Percentiles rank a stretch among this genome's conserved stretches.
These are phyloP conservation scores for Nylanderia fulva DNA, from an alignment of 1,140 invertebrate species.

Conservation along the genomic window DNA sequence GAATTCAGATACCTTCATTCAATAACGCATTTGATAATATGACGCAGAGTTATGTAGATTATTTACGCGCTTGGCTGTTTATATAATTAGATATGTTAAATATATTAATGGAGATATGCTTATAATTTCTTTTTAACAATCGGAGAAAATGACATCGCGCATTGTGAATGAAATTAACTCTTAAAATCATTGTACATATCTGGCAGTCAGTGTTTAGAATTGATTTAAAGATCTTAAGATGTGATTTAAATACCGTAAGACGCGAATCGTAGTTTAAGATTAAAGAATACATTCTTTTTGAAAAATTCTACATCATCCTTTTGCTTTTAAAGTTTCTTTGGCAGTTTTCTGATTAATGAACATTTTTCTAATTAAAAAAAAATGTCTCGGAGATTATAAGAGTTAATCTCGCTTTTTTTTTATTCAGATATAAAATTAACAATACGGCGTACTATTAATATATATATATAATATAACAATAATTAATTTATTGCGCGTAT, in stretches of 20 bases:
- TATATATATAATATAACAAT: constrained; percentile 22
- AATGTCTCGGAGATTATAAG: constrained; percentile 11
- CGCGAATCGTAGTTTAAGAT: neutral
- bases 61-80: constrained; percentile 38
- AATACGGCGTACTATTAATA: constrained; percentile 29
- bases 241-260: constrained; percentile 19
- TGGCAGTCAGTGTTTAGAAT: constrained; percentile 46
- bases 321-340: constrained; percentile 32
- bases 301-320: neutral
- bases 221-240: constrained; percentile 6
- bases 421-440: constrained; percentile 37
- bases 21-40: constrained; percentile 44
- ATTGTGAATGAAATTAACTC: constrained; percentile 22
- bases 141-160: neutral
- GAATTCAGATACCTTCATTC: constrained; percentile 28
- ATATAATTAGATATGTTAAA: constrained; percentile 21
- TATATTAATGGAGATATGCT: neutral
- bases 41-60: constrained; percentile 27
- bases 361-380: constrained; percentile 24
- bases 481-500: constrained; percentile 36
- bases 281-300: constrained; percentile 4
- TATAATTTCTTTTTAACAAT: constrained; percentile 16
- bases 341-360: neutral
- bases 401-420: constrained; percentile 38
- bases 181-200: constrained; percentile 1